These are phyloP conservation scores for Byasa hedistus DNA, from an alignment of 2,888 invertebrate species.

Conservation along the genomic window DNA sequence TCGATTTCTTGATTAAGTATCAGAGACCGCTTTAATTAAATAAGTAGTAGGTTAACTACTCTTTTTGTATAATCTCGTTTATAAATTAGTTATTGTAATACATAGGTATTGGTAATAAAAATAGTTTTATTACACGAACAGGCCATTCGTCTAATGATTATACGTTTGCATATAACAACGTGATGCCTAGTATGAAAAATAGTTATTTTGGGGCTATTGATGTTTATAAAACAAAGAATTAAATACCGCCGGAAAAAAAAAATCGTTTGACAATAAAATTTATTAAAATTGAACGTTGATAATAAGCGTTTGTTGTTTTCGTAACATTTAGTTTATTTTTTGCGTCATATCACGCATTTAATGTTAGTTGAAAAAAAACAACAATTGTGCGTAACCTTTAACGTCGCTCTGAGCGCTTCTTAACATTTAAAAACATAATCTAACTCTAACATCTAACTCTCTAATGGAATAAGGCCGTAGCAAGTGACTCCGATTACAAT, in stretches of 20 bases:
- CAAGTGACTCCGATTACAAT: slow-evolving; percentile 7
- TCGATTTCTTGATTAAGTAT: neutral
- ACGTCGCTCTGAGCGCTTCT: slow-evolving; percentile 21
- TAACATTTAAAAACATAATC: slow-evolving; percentile 27
- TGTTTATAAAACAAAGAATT: neutral
- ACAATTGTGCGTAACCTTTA: slow-evolving; percentile 16
- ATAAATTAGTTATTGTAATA: neutral
- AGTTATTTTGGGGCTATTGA: too few relatives aligned
- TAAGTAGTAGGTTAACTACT: neutral
- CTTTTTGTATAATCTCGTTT: neutral
- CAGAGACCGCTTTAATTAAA: neutral
- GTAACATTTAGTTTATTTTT: neutral
- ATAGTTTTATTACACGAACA: too few relatives aligned
- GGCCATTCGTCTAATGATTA: too few relatives aligned
- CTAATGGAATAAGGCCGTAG: slow-evolving; percentile 3
- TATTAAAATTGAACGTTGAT: neutral
- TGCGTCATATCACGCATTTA: neutral
- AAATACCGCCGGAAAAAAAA: neutral
- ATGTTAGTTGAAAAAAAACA: slow-evolving; percentile 1
- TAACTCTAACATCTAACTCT: slow-evolving; percentile 2
- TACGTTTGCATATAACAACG: too few relatives aligned
- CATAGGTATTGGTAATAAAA: neutral
- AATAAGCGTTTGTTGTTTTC: neutral
- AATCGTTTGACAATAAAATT: neutral
- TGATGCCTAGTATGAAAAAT: too few relatives aligned